These are phyloP conservation scores for Halocynthia roretzi DNA, from an alignment of 23 tunicate species.

Conservation along the genomic window DNA sequence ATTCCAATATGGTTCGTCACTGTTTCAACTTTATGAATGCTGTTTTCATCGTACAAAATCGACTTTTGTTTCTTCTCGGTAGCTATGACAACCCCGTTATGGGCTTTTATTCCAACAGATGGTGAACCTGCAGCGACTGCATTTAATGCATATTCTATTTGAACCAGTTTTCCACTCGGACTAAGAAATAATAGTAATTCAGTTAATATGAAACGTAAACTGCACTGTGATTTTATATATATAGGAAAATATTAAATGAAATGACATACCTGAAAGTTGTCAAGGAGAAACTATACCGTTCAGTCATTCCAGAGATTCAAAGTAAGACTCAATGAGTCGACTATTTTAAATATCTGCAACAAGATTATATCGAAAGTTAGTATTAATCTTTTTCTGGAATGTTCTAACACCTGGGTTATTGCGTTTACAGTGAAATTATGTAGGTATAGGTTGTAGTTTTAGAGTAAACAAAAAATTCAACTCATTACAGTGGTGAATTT, in stretches of 20 bases:
- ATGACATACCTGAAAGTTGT: constrained; percentile 90
- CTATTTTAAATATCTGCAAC: too few relatives aligned
- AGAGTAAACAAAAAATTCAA: too few relatives aligned
- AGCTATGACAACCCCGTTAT: constrained; percentile 97
- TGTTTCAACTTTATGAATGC: constrained; percentile 91
- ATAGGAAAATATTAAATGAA: not conserved
- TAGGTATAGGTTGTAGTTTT: too few relatives aligned
- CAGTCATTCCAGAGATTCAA: constrained; percentile 47
- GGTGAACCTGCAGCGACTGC: constrained; percentile 99
- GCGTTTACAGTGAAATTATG: too few relatives aligned
- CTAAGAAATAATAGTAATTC: constrained; percentile 3
- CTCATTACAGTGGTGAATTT: too few relatives aligned
- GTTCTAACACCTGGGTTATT: too few relatives aligned
- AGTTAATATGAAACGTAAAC: not conserved
- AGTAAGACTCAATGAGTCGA: too few relatives aligned
- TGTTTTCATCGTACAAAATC: constrained; percentile 85
- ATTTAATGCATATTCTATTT: constrained; percentile 98
- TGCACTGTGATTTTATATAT: not conserved
- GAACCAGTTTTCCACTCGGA: constrained; percentile 97
- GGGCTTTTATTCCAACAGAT: constrained; percentile 96
- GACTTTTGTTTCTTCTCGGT: constrained; percentile 99
- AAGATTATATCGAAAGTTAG: too few relatives aligned
- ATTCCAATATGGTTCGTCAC: constrained; percentile 94
- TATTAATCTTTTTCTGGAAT: too few relatives aligned
- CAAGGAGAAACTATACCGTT: constrained; percentile 93